Base-by-base conservation (phyloP, 2,113 vertebrate species). In the Sclerurus mexicanus region DNA sequence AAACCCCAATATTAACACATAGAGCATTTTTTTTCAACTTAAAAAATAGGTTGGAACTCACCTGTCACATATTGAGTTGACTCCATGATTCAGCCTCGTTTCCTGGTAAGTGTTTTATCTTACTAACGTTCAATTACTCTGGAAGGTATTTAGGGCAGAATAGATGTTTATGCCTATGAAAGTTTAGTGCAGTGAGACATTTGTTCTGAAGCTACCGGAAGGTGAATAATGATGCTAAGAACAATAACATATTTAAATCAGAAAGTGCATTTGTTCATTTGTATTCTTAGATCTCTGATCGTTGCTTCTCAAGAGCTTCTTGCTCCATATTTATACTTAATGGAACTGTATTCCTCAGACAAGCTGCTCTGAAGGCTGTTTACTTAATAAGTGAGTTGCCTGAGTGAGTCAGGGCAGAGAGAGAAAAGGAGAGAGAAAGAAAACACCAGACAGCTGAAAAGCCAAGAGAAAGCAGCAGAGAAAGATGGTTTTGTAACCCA, bases 171-270 rank as follows among this genome's bases (percentile, higher is more conserved):
- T 88, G 79, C 46, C 85, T 88, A 7, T 63, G 82, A 90, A 89
- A 90, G 64, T 92, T 92, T 84, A 88, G 83, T 77, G 83, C 88
- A 93, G 85, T 0, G 13, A 91, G 87, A 76, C 2, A 0, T 69
- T 93, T 93, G 82, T 83, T 94, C 75, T 73, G 81, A 80, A 94
- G 77, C 67, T 82, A 22, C 62, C 80, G 79, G 63, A 93, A 96
- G 82, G 91, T 90, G 88, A 97, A 93, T 90, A 95, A 95, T 77
- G 79, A 75, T 49, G 59, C 58, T 92, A 94, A 93, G 94, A 96
- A 95, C 85, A 94, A 91, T 93, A 95, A 86, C 76, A 62, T 56
- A 87, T 89, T 95, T 96, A 94, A 94, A 94, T 89, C 74, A 82
- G 91, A 91, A 95, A 89, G 62, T 66, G 63, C 53, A 91, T 73